phyloP scores from a whole-genome alignment of 2,113 vertebrate species.

The Lagopus leucura region DNA sequence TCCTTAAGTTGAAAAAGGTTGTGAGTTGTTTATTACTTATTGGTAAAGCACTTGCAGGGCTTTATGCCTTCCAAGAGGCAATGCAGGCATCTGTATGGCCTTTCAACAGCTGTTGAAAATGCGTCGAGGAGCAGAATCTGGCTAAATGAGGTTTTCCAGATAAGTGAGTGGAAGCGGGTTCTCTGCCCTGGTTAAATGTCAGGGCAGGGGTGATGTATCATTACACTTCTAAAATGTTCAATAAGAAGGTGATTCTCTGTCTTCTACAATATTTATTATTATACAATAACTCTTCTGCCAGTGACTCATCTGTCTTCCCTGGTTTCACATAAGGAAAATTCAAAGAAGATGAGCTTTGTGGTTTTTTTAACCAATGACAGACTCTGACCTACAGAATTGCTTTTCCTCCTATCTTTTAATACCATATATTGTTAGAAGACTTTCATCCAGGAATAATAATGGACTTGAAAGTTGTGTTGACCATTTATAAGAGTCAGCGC shows the following conservation, averaged over 20 bases:
- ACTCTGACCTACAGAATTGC: neutral
- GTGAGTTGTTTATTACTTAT: neutral
- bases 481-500: neutral
- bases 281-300: constrained; percentile 12
- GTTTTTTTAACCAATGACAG: neutral
- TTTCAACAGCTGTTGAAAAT: neutral
- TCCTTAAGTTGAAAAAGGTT: neutral
- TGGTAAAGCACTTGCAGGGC: neutral
- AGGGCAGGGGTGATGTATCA: neutral
- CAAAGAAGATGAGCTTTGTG: neutral
- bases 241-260: constrained; percentile 5
- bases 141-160: constrained; percentile 3
- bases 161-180: neutral
- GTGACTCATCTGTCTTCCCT: constrained; percentile 3
- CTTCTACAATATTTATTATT: constrained; percentile 20
- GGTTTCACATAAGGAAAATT: neutral
- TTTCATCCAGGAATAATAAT: neutral
- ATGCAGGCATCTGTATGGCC: neutral
- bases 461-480: neutral
- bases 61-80: neutral
- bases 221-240: constrained; percentile 15
- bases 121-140: neutral
- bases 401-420: neutral
- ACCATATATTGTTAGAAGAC: neutral
- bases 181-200: constrained; percentile 18